phyloP scores from a whole-genome alignment of 1,140 invertebrate genomes.

The Diachasma alloeum region DNA sequence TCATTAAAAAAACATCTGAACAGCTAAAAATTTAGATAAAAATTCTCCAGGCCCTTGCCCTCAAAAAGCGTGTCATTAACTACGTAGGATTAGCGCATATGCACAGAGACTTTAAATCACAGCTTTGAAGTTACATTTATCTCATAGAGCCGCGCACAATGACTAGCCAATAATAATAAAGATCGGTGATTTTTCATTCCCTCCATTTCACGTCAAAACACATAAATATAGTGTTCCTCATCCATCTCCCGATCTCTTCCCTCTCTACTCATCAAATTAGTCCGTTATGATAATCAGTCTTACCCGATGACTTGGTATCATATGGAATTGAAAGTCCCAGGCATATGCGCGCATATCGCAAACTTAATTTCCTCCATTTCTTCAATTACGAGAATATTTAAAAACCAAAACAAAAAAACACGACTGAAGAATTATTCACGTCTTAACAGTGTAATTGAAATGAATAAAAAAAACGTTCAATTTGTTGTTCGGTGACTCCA shows the following conservation, averaged over 20 bases:
- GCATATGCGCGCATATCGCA: conserved; percentile 46
- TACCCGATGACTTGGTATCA: conserved; percentile 47
- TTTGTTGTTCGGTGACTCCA: background rate
- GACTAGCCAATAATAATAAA: conserved; percentile 59
- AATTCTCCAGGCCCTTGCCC: background rate
- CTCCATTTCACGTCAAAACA: background rate
- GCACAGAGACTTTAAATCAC: conserved; percentile 62
- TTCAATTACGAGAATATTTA: background rate
- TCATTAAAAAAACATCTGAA: background rate
- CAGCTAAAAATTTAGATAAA: background rate
- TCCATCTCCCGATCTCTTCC: conserved; percentile 9
- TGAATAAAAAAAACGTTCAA: conserved; percentile 5
- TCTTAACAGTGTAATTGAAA: background rate
- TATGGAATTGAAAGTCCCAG: conserved; percentile 51
- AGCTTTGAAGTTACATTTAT: conserved; percentile 57
- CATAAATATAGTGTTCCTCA: conserved; percentile 3
- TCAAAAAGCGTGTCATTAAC: conserved; percentile 19
- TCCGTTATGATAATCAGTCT: conserved; percentile 51
- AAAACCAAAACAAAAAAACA: background rate
- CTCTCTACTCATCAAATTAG: conserved; percentile 3
- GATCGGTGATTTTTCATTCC: conserved; percentile 52
- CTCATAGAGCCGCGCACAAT: conserved; percentile 59
- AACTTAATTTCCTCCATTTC: background rate
- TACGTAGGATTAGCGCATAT: conserved; percentile 59
- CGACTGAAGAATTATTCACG: background rate